These are phyloP conservation scores for Agrilus planipennis DNA, from an alignment of 1,140 invertebrate species.

Conservation along the genomic window DNA sequence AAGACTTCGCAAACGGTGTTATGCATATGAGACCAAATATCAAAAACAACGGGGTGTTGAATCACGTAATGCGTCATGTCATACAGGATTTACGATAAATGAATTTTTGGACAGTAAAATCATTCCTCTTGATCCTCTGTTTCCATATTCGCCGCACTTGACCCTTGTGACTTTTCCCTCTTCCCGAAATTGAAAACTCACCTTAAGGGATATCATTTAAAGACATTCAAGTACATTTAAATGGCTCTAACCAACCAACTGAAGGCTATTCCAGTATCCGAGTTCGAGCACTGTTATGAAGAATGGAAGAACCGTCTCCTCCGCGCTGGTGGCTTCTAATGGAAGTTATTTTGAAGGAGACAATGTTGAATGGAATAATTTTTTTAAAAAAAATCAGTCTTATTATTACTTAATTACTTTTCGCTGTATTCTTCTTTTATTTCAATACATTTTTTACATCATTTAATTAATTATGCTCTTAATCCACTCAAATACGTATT, in stretches of 20 bases:
- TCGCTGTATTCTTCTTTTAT: no score
- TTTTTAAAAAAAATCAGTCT: no score
- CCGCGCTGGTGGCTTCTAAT: no score
- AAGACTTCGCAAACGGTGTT: constrained; percentile 1
- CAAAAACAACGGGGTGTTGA: neutral
- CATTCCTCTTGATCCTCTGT: constrained; percentile 3
- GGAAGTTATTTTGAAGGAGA: no score
- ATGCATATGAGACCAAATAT: neutral
- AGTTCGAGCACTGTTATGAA: constrained; percentile 6
- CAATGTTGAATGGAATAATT: no score
- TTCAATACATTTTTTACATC: no score
- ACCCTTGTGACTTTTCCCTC: constrained; percentile 2
- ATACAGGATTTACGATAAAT: neutral
- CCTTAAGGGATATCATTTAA: no score
- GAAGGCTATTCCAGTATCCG: constrained; percentile 8
- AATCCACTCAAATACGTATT: no score
- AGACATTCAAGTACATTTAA: no score
- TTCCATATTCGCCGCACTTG: constrained; percentile 4
- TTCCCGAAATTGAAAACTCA: no score
- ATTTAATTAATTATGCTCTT: no score
- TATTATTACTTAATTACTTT: no score
- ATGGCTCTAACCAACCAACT: constrained; percentile 6
- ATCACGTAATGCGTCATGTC: neutral
- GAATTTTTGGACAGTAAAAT: constrained; percentile 2
- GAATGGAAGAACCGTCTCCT: neutral